These are phyloP conservation scores for Sylvia atricapilla DNA, from an alignment of 2,113 vertebrate species.

Conservation along the genomic window DNA sequence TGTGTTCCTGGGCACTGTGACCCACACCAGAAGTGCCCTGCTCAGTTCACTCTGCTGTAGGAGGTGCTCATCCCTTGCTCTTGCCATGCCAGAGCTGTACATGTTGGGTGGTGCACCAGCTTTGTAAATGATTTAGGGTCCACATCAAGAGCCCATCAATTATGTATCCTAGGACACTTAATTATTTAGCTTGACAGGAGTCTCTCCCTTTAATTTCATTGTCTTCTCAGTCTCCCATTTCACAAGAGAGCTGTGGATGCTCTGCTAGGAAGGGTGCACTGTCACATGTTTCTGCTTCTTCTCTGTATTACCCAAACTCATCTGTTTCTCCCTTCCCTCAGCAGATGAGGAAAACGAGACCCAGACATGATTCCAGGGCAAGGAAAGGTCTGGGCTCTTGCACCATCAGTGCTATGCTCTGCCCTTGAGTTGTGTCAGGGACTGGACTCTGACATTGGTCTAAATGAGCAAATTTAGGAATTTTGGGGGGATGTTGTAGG, in stretches of 20 bases:
- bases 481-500: background rate
- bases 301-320: background rate
- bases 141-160: conserved; percentile 48
- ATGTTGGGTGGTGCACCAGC: background rate
- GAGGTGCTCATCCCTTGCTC: background rate
- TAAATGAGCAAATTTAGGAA: background rate
- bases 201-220: conserved; percentile 61
- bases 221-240: background rate
- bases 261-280: background rate
- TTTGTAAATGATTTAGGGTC: conserved; percentile 58
- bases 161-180: conserved; percentile 49
- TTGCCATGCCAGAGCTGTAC: background rate
- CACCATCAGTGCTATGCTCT: background rate
- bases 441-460: background rate
- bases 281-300: background rate
- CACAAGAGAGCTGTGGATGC: background rate
- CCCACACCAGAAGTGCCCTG: background rate
- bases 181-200: conserved; percentile 62
- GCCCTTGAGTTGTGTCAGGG: background rate
- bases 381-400: background rate
- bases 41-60: fast-evolving
- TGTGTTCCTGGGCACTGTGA: background rate
- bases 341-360: background rate
- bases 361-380: background rate
- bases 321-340: background rate